Evolutionary conservation across 2,113 vertebrate species (phyloP), one percentile per base, ranked within the genome.

Genomic region (Beaufortia kweichowensis): DNA sequence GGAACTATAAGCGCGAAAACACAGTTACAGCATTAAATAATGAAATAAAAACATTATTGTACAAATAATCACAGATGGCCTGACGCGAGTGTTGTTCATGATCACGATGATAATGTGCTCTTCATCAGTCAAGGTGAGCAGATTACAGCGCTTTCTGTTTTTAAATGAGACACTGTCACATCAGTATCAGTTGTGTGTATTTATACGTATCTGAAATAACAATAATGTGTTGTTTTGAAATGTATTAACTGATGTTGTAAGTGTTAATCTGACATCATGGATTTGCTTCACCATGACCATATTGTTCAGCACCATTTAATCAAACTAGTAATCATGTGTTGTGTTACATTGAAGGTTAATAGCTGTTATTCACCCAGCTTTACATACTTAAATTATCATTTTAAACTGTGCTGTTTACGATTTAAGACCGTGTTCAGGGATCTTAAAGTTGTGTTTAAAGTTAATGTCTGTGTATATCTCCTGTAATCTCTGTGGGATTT

Each of bases 1-100:
- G 5, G 39, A 60, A 61, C 48, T 29, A 60, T 46, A 61, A 31
- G 35, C 70, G 56, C 70, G 70, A 73, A 73, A 73, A 19, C 50
- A 1, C 28, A 4, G 11, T 35, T 35, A 26, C 14, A n/a, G 15
- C 9, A 1, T 23, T 14, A 21, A 69, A 19, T 43, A 4, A 28
- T 67, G 17, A 67, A 31, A 67, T 67, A 17, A 67, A 67, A 31
- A 21, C 65, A 48, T 0, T 29, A n/a, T 26, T 17, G 8, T 48
- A n/a, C 48, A 1, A 46, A n/a, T 29, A 11, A 29, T n/a, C 15
- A 14, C 19, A 67, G 12, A 4, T 29, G 17, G 24, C n/a, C 6
- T 9, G 17, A 4, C 6, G 19, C 48, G 15, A 3, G 41, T 46
- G 14, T 46, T 46, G 12, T 14, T 14, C 41, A 46, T 14, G 12